Evolutionary conservation across 1,140 invertebrate species (phyloP), one percentile per base, ranked within the genome.

Genomic region (Drosophila novamexicana): DNA sequence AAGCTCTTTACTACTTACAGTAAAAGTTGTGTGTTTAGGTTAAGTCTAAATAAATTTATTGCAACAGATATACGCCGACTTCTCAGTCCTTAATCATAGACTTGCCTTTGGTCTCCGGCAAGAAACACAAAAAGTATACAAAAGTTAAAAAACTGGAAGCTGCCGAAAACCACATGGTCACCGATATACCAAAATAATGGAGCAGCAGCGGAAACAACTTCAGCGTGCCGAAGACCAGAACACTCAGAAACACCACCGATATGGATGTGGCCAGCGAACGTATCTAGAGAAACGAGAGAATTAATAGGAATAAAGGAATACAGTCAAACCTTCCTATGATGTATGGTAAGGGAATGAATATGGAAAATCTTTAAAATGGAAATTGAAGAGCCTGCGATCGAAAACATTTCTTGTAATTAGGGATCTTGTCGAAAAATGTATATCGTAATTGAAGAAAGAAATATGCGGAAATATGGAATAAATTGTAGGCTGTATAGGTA

Each of bases 31-130:
- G 29, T 64, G 36, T 32, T 50, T 1, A n/a, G 22, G 22, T 34
- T 34, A 16, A 36, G 7, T 42, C n/a, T 0, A 16, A 42, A 32
- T 44, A 9, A 57, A 42, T 57, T 57, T 57, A 44, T 57, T 57
- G n/a, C 8, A 57, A 5, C 12, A n/a, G 6, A 9, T 7, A 29
- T 7, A 50, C 12, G 6, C 10, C n/a, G 0, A 32, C 29, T 16
- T 1, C 1, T 53, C 61, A 86, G 42, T 89, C 77, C 8, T 70
- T 57, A 50, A 83, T 61, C 84, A 88, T 89, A 1, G 79, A 90
- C 86, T 95, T 95, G n/a, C 95, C 95, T 85, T 95, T 96, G 0
- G 96, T 96, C 89, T 96, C 96, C 0, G 95, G 95, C 12, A 96
- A 86, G n/a, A 76, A 91, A 0, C 89, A 16, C 52, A 77, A 56